These are phyloP conservation scores for Brachionus sp. DNA, from an alignment of 1,140 invertebrate genomes.

Conservation along the genomic window DNA sequence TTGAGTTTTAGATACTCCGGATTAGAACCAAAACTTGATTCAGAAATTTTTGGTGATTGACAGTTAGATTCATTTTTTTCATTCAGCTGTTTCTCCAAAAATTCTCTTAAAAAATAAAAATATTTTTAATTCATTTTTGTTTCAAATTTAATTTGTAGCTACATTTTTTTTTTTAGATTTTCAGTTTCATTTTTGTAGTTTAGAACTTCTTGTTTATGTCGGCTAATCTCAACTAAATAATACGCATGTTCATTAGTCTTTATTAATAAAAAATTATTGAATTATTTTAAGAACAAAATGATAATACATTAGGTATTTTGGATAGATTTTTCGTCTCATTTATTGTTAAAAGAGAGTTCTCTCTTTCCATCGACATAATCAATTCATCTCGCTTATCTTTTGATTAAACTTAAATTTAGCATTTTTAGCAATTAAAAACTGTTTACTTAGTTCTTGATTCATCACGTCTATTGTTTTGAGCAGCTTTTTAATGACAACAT, in stretches of 20 bases:
- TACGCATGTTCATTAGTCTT: conserved; percentile 13
- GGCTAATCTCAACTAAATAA: conserved; percentile 11
- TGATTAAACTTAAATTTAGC: neutral
- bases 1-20: neutral
- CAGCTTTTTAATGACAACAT: conserved; percentile 24
- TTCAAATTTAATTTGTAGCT: neutral
- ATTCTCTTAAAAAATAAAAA: neutral
- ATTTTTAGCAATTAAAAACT: neutral
- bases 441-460: conserved; percentile 39
- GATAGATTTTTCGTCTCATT: neutral
- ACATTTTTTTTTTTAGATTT: conserved; percentile 21
- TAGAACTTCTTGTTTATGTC: conserved; percentile 1
- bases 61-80: neutral
- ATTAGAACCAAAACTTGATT: neutral
- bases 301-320: neutral
- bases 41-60: neutral
- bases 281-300: neutral
- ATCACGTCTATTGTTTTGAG: conserved; percentile 39
- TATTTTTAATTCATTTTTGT: neutral
- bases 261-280: neutral
- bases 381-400: conserved; percentile 38
- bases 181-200: conserved; percentile 27
- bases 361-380: conserved; percentile 39
- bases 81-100: neutral
- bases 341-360: neutral